Conservation (phyloP, 2,797 vertebrate genomes). For the Lemur catta region DNA sequence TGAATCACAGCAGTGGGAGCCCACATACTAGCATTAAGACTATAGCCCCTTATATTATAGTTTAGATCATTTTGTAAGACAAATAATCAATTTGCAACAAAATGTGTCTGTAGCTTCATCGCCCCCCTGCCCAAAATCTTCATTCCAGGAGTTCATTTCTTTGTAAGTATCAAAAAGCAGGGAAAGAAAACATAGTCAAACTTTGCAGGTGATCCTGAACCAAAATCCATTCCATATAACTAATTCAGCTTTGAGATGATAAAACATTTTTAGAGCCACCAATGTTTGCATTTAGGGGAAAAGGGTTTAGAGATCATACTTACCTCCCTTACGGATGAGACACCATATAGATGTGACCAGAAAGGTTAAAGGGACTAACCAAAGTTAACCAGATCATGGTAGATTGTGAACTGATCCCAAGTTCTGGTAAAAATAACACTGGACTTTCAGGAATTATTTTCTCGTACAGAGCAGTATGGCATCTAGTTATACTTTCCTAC, state of each 20-base stretch:
- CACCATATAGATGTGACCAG: not conserved
- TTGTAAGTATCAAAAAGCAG: not conserved
- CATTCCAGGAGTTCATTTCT: conserved; percentile 8
- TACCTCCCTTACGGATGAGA: not conserved
- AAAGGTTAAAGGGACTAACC: not conserved
- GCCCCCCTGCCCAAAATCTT: not conserved
- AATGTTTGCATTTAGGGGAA: not conserved
- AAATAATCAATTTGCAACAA: conserved; percentile 35
- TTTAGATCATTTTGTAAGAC: conserved; percentile 43
- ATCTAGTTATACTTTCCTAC: not conserved
- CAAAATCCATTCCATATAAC: not conserved
- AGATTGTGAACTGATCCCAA: not conserved
- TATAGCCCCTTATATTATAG: not conserved
- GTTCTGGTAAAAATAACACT: not conserved
- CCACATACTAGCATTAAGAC: not conserved
- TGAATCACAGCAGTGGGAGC: not conserved
- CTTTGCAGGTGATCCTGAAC: not conserved
- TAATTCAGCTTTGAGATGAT: not conserved
- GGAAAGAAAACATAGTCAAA: conserved; percentile 5
- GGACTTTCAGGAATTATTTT: conserved; percentile 18
- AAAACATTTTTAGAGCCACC: not conserved
- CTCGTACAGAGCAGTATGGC: not conserved
- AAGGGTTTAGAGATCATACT: not conserved
- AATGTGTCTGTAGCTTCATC: not conserved
- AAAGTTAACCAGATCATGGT: not conserved